These are phyloP conservation scores for Eristalinus aeneus DNA, from an alignment of 2,888 invertebrate species.

Conservation along the genomic window DNA sequence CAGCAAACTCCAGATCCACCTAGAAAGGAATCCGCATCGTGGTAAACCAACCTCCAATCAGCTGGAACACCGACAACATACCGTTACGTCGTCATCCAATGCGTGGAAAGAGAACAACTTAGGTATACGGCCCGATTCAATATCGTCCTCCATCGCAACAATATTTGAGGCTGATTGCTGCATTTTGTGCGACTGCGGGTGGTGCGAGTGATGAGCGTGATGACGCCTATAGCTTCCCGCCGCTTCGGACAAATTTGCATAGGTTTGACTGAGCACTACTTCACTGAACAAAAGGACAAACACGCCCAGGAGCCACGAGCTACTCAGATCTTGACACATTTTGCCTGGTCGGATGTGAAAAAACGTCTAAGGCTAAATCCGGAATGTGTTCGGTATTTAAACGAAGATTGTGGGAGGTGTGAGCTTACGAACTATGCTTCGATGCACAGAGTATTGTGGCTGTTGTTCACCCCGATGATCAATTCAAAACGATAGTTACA, in stretches of 20 bases:
- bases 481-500: conserved; percentile 39
- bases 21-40: conserved; percentile 73
- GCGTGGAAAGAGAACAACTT: conserved; percentile 73
- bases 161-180: not conserved
- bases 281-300: conserved; percentile 19
- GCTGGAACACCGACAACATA: not conserved
- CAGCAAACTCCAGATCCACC: conserved; percentile 84
- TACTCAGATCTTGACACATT: conserved; percentile 42
- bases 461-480: conserved; percentile 13
- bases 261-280: conserved; percentile 39
- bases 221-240: conserved; percentile 9
- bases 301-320: conserved; percentile 9
- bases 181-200: not conserved
- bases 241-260: conserved; percentile 30
- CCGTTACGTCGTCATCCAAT: conserved; percentile 74
- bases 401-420: conserved; percentile 5
- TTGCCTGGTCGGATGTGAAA: conserved; percentile 28
- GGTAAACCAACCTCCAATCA: not conserved
- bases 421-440: conserved; percentile 11
- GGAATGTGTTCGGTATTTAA: conserved; percentile 61
- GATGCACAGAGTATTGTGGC: conserved; percentile 8
- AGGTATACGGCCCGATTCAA: conserved; percentile 30
- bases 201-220: not conserved
- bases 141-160: not conserved
- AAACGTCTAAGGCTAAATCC: conserved; percentile 40